Base-by-base conservation (phyloP, 2,113 vertebrate species). In the Grammomys surdaster region DNA sequence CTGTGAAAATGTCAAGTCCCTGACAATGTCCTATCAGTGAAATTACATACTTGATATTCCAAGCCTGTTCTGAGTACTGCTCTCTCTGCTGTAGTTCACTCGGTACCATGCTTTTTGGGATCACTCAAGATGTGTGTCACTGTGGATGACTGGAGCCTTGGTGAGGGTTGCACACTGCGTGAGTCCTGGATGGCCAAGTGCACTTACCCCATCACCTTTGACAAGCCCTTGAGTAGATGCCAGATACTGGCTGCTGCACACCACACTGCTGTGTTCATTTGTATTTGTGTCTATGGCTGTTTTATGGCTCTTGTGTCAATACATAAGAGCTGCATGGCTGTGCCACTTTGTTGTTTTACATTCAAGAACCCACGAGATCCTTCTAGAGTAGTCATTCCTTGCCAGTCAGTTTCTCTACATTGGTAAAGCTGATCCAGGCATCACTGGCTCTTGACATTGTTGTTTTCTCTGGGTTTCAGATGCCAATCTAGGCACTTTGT, bases 341-440 rank as follows among this genome's bases (percentile, higher is more conserved):
- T 13, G 8, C 28, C 26, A 0, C 0, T 7, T n/a, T 17, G 24
- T 2, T 20, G 43, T 43, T 72, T 58, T 0, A 19, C 8, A 73
- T 24, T 33, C 22, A 40, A 33, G 60, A 16, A 63, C 31, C 31
- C 0, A 0, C 48, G 24, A 4, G 48, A 22, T 11, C 31, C 26
- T 60, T 63, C 17, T 20, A 8, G 9, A 31, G 22, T 9, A 48
- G 51, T 10, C 22, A 5, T 1, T 10, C 31, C 67, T 4, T 1
- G 12, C 11, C 22, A 12, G 1, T 3, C 22, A 8, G 0, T 3
- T 4, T 24, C 31, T 8, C 5, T 3, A 7, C 3, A 22, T 16
- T 12, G 8, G 11, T 2, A 17, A 9, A 4, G 26, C 5, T 7
- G n/a, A 17, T 0, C 31, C 48, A 10, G 6, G 0, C 14, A 1